Base-by-base conservation (phyloP, 2,888 invertebrate species). In the Colletes collaris region DNA sequence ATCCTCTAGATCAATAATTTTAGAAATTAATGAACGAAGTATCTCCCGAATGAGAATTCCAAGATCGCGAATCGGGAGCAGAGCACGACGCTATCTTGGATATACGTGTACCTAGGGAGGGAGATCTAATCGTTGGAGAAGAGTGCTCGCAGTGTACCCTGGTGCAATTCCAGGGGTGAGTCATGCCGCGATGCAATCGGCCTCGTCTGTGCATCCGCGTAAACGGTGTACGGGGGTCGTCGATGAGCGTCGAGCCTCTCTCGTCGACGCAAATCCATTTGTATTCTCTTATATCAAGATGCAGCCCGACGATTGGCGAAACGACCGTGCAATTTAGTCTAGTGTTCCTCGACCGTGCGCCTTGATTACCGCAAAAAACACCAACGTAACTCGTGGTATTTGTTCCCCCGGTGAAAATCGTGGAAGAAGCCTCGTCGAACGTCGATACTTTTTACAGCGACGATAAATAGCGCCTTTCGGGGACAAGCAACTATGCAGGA, bases 111-210 rank as follows among this genome's bases (percentile, higher is more conserved):
- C 60, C 72, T 64, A 68, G 67, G 66, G 62, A 55, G 77, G 66
- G 62, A 55, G 77, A 81, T 74, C 67, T 82, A 82, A 81, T 81
- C 76, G 73, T 44, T 72, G 62, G 52, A 65, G 79, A 66, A 69
- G 62, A 58, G 79, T 66, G 67, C 77, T 70, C 79, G 79, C 66
- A 77, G 66, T 77, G 81, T 85, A 78, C 82, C 84, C 84, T 78
- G 77, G 75, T 70, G 85, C 82, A 76, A 52, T 76, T 82, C 52
- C 72, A 76, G 68, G 75, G 75, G 69, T 83, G 84, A 83, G 84
- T 79, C 80, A 74, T 78, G 78, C 69, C 62, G 52, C 74, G 80
- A 80, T 80, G 66, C 62, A 66, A 80, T 80, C 79, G 79, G 77
- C 49, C 35, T 44, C 11, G 40, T 60, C 10, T 62, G 55, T 63